These are phyloP conservation scores for Pachyuromys duprasi DNA, from an alignment of 2,797 vertebrate genomes.

Conservation along the genomic window DNA sequence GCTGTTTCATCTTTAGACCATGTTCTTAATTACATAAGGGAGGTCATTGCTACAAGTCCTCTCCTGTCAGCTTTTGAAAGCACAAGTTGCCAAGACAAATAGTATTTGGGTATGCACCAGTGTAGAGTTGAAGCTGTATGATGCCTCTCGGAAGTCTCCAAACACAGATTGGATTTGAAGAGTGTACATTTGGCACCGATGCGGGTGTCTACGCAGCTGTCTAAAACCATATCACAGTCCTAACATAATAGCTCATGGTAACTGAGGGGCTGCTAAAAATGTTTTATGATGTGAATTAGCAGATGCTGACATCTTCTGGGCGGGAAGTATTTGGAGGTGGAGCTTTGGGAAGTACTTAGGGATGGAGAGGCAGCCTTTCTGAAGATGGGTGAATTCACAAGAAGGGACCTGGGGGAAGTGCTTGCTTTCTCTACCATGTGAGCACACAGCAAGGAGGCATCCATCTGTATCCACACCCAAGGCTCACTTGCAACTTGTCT, in stretches of 20 bases:
- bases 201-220: background rate
- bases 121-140: background rate
- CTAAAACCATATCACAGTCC: conserved; percentile 50
- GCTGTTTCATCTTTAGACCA: conserved; percentile 21
- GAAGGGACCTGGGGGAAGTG: background rate
- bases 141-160: conserved; percentile 24
- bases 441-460: background rate
- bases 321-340: background rate
- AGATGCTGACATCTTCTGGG: conserved; percentile 40
- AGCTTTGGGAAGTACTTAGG: background rate
- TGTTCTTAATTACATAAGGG: conserved; percentile 57
- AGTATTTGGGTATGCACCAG: conserved; percentile 2
- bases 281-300: conserved; percentile 17
- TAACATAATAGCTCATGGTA: conserved; percentile 35
- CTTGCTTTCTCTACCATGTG: background rate
- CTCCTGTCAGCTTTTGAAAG: conserved; percentile 64
- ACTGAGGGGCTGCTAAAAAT: conserved; percentile 5
- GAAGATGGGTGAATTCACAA: background rate
- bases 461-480: background rate
- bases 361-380: background rate
- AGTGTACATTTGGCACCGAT: conserved; percentile 49
- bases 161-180: conserved; percentile 60
- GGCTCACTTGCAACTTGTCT: background rate
- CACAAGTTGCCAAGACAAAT: conserved; percentile 62
- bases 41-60: conserved; percentile 36